A percentile compares a stretch with the other conserved stretches of the same genome.
Conservation (phyloP, 2,797 vertebrate species). For the Otolemur crassicaudatus region DNA sequence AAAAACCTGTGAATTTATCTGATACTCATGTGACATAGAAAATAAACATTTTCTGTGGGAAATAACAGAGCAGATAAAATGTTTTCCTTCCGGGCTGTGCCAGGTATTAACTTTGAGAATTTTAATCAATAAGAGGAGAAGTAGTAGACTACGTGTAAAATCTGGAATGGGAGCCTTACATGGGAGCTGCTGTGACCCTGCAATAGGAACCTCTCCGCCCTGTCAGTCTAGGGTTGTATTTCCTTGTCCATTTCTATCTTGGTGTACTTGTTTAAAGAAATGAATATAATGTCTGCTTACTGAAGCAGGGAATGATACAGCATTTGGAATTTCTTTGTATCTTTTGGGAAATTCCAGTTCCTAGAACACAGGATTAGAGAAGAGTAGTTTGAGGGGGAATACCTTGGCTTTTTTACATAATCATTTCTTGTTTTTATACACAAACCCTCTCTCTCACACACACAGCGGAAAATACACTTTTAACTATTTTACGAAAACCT, state of each 20-base stretch:
- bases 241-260: background rate
- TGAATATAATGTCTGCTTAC: background rate
- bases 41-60: background rate
- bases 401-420: background rate
- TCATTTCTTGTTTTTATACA: background rate
- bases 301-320: background rate
- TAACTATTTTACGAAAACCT: background rate
- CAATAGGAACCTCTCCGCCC: background rate
- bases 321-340: constrained; percentile 24
- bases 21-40: background rate
- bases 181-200: background rate
- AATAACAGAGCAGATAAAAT: background rate
- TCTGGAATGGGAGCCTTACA: background rate
- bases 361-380: background rate
- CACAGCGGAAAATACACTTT: background rate
- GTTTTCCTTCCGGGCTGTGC: constrained; percentile 14
- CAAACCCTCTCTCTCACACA: too few relatives aligned
- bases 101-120: background rate
- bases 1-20: background rate
- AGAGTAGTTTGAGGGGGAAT: background rate
- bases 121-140: background rate
- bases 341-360: constrained; percentile 8
- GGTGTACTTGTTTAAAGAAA: constrained; percentile 50
- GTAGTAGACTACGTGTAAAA: background rate
- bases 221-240: constrained; percentile 26